phyloP scores from a whole-genome alignment of 2,113 vertebrate genomes.

The Syngnathus scovelli region DNA sequence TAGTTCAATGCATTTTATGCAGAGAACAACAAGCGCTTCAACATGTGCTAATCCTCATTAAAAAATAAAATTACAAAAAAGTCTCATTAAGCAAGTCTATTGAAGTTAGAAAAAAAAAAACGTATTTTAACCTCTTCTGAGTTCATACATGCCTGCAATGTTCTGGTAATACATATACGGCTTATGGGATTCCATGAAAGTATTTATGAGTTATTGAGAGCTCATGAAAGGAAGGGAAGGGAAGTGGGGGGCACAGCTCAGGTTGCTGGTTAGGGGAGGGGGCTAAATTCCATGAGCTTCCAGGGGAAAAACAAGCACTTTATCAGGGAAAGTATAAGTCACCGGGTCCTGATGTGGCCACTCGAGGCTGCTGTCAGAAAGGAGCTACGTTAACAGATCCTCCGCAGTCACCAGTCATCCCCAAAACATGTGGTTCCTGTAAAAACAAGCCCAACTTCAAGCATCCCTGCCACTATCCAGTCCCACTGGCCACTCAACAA shows the following conservation, averaged over 20 bases:
- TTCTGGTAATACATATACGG: constrained; percentile 33
- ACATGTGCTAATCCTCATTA: constrained; percentile 13
- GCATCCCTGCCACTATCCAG: constrained; percentile 41
- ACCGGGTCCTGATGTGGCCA: constrained; percentile 51
- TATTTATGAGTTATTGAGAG: constrained; percentile 59
- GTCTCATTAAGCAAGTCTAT: constrained; percentile 15
- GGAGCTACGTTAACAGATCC: constrained; percentile 56
- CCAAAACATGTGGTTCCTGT: constrained; percentile 65
- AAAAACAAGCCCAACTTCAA: constrained; percentile 50
- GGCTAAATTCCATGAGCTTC: constrained; percentile 47
- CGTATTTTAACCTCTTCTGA: constrained; percentile 13
- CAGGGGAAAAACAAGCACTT: constrained; percentile 55
- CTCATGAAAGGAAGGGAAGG: constrained; percentile 35
- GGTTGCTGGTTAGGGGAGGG: constrained; percentile 13
- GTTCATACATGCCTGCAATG: constrained; percentile 31
- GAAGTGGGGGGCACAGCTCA: constrained; percentile 21
- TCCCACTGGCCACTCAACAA: constrained; percentile 40
- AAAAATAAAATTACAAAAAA: not conserved
- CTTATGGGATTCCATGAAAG: constrained; percentile 55
- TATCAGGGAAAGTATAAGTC: constrained; percentile 59
- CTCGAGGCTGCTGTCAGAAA: constrained; percentile 52
- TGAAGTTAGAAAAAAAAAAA: constrained; percentile 6
- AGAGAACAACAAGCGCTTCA: constrained; percentile 1
- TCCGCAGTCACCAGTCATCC: constrained; percentile 57
- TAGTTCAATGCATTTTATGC: not conserved